Conservation (phyloP, 2,113 vertebrate genomes). For the Osmerus eperlanus region DNA sequence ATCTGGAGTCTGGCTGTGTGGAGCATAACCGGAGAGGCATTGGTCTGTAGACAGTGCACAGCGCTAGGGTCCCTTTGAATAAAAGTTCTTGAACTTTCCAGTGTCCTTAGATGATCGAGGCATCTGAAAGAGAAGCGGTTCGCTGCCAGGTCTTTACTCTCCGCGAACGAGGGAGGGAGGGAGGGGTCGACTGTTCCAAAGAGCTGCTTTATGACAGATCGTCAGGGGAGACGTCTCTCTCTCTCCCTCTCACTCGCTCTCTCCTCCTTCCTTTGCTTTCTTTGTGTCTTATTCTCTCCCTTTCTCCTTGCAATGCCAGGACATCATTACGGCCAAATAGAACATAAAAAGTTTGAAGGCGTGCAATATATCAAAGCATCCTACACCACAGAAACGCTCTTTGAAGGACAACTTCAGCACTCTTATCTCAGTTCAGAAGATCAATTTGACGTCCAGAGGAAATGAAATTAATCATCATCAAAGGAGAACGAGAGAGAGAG, state of each 20-base stretch:
- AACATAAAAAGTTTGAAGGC: conserved; percentile 32
- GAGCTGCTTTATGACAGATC: conserved; percentile 20
- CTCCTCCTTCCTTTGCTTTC: background rate
- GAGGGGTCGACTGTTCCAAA: conserved; percentile 31
- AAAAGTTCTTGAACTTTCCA: conserved; percentile 44
- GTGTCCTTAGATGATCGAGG: conserved; percentile 49
- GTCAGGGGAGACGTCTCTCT: conserved; percentile 14
- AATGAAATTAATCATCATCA: conserved; percentile 51
- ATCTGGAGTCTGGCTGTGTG: conserved; percentile 34
- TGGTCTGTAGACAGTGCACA: background rate
- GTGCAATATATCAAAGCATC: conserved; percentile 39
- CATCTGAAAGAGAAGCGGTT: conserved; percentile 35
- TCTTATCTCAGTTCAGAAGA: conserved; percentile 23
- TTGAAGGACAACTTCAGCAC: conserved; percentile 32
- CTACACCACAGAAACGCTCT: conserved; percentile 31
- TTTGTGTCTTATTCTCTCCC: background rate
- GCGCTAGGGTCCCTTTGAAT: conserved; percentile 20
- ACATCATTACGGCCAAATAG: conserved; percentile 37
- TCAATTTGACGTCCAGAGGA: conserved; percentile 29
- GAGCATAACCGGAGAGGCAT: background rate
- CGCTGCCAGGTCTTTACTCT: conserved; percentile 1
- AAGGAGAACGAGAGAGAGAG: background rate
- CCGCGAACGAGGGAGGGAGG: conserved; percentile 27
- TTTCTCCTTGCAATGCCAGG: conserved; percentile 18
- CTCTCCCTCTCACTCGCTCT: background rate